Evolutionary conservation across 2,113 vertebrate genomes (phyloP).

Genomic region (Pseudonaja textilis): DNA sequence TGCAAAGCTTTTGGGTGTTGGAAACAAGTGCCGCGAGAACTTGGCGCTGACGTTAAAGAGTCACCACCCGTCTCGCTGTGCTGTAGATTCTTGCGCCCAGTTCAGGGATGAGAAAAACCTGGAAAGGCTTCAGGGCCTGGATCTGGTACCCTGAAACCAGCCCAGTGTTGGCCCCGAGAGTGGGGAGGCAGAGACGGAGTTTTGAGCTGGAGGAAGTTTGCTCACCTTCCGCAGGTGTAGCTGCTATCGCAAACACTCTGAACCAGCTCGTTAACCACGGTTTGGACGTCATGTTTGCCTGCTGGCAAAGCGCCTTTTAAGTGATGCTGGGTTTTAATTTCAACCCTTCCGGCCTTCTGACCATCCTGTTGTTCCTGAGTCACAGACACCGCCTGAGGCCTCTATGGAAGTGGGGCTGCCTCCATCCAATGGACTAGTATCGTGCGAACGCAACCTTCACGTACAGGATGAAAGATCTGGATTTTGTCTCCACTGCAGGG

Average conservation of each 20-base stretch:
- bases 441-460: background rate
- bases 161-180: background rate
- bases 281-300: background rate
- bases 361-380: background rate
- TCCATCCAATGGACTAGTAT: background rate
- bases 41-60: background rate
- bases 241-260: background rate
- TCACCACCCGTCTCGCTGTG: background rate
- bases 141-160: background rate
- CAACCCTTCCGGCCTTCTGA: background rate
- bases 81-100: background rate
- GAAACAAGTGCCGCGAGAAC: background rate
- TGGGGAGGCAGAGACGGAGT: fast-evolving
- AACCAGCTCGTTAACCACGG: background rate
- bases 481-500: background rate
- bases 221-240: background rate
- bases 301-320: background rate
- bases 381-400: fast-evolving
- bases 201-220: background rate
- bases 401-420: background rate
- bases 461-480: background rate
- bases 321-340: background rate
- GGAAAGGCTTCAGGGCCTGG: background rate
- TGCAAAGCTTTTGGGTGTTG: background rate
- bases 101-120: background rate